phyloP scores from a whole-genome alignment of 2,113 vertebrate species.

The Brachyhypopomus occidentalis region DNA sequence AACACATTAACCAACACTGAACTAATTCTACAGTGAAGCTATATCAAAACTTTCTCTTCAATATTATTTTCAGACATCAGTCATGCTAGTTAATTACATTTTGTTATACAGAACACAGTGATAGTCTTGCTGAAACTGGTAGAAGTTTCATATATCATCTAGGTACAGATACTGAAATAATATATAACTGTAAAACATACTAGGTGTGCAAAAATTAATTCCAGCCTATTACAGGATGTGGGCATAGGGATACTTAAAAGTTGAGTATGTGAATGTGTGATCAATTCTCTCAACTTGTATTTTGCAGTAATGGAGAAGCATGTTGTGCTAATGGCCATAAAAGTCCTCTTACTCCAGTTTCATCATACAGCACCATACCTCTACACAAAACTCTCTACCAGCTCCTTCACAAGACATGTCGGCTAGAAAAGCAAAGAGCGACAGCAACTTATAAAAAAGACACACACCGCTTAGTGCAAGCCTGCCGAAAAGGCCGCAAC shows the following conservation, averaged over 20 bases:
- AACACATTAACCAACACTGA: neutral
- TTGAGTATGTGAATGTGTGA: too few relatives aligned
- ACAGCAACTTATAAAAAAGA: neutral
- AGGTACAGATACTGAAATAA: too few relatives aligned
- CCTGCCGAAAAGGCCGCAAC: conserved; percentile 19
- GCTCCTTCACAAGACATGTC: neutral
- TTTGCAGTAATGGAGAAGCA: neutral
- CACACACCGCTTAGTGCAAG: neutral
- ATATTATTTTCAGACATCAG: neutral
- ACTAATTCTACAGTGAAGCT: neutral
- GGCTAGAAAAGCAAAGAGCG: neutral
- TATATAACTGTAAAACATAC: too few relatives aligned
- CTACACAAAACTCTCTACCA: neutral
- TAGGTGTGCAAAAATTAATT: too few relatives aligned
- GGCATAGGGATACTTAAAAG: too few relatives aligned
- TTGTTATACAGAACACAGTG: too few relatives aligned
- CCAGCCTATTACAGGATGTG: too few relatives aligned
- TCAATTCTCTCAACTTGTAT: neutral
- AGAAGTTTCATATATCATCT: too few relatives aligned
- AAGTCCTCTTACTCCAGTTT: neutral
- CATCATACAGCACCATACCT: neutral
- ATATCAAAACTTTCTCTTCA: neutral
- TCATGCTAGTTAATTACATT: too few relatives aligned
- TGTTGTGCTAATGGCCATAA: neutral
- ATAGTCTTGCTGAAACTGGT: too few relatives aligned